Evolutionary conservation across 2,888 invertebrate genomes (phyloP).

Genomic region (Mycogona germanica): DNA sequence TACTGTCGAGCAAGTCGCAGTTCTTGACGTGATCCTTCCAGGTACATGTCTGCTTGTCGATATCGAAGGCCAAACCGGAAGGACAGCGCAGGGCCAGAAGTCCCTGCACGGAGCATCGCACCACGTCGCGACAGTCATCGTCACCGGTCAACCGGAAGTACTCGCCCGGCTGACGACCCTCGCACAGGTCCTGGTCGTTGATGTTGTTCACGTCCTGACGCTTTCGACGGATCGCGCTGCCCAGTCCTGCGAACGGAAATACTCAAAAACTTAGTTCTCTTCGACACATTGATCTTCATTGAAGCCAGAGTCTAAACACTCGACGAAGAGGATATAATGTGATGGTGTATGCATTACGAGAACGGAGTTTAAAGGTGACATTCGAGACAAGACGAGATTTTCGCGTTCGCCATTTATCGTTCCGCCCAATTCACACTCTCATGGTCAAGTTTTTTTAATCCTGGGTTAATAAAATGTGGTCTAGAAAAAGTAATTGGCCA

Average conservation of each 20-base stretch:
- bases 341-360: too few relatives aligned
- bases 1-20: slow-evolving; percentile 80
- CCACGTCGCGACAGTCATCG: slow-evolving; percentile 87
- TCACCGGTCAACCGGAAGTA: slow-evolving; percentile 85
- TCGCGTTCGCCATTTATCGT: too few relatives aligned
- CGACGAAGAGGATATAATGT: too few relatives aligned
- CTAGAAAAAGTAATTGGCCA: too few relatives aligned
- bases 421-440: too few relatives aligned
- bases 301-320: too few relatives aligned
- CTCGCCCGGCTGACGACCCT: slow-evolving; percentile 88
- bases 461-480: too few relatives aligned
- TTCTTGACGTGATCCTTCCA: slow-evolving; percentile 91
- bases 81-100: slow-evolving; percentile 87
- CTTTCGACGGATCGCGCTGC: slow-evolving; percentile 2
- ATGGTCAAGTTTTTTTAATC: too few relatives aligned
- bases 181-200: slow-evolving; percentile 69
- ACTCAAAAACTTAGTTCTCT: too few relatives aligned
- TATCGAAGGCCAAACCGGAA: slow-evolving; percentile 82
- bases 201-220: slow-evolving; percentile 17
- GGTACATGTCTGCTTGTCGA: slow-evolving; percentile 88
- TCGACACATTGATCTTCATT: too few relatives aligned
- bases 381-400: too few relatives aligned
- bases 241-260: background rate
- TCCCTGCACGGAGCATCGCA: slow-evolving; percentile 68
- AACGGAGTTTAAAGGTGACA: too few relatives aligned